Evolutionary conservation across 2,797 vertebrate species (phyloP), one percentile per base, ranked within the genome.

Genomic region (Enteromius radiatus): DNA sequence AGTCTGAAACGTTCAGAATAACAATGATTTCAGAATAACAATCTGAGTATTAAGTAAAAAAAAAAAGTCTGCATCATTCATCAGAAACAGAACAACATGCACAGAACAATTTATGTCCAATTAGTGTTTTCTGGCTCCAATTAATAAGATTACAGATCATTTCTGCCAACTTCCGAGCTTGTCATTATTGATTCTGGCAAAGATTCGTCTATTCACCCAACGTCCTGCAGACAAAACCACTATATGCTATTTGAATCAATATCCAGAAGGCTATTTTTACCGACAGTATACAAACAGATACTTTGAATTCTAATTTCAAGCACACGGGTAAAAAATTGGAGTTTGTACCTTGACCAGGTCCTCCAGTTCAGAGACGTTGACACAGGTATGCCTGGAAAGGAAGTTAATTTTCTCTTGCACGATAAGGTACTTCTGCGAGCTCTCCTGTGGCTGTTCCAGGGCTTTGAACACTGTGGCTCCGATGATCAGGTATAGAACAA

Each of bases 391-490:
- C 80, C 93, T 93, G 85, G 96, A 95, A 80, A 99, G 94, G 89
- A 99, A 99, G 31, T 95, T 94, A 82, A 97, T 94, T 92, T 99
- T 99, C 95, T 98, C 96, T 89, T 96, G 93, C 91, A 97, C 90
- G 83, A 99, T 98, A 86, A 96, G 96, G 88, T 96, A 91, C 91
- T 95, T 96, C 95, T 98, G 97, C 23, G 94, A 96, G 88, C 95
- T 97, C 93, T 99, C 97, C 23, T 98, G 94, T 82, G 97, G 97
- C 91, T 98, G 96, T 86, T 99, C 97, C 95, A 99, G 89, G 1
- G 95, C 94, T 92, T 95, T 97, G 95, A 99, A 99, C 81, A 99
- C 96, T 0, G 95, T 96, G 87, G 97, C 97, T 90, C 97, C 97
- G 80, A 97, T 96, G 92, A 99, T 96, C 92, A 99, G 93, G 88